Conservation (phyloP, 2,113 vertebrate genomes). For the Corynorhinus townsendii region DNA sequence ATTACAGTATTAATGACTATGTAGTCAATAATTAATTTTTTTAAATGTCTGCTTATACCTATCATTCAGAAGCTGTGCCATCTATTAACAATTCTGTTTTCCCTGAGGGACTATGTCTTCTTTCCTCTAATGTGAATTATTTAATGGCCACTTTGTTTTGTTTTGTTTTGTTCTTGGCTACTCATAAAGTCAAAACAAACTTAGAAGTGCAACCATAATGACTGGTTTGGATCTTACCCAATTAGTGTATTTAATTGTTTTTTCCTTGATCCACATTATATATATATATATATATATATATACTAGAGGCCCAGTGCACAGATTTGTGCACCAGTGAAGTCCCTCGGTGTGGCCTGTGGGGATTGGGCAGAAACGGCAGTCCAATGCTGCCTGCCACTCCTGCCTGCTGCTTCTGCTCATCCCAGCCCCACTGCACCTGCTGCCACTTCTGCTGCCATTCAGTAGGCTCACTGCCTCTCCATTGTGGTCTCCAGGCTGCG, state of each 20-base stretch:
- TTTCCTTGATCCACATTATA: background rate
- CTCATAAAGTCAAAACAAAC: background rate
- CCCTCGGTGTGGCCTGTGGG: too few species aligned
- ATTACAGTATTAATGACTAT: background rate
- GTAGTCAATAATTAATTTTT: background rate
- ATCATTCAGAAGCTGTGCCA: background rate
- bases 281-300: background rate
- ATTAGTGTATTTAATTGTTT: conserved; percentile 9
- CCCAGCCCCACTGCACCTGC: too few species aligned
- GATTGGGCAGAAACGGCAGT: too few species aligned
- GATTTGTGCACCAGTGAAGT: too few species aligned
- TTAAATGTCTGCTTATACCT: background rate
- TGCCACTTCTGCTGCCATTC: too few species aligned
- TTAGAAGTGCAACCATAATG: background rate
- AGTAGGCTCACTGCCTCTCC: too few species aligned
- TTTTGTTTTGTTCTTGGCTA: background rate
- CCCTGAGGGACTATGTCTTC: background rate
- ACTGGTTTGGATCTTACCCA: background rate
- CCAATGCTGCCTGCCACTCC: too few species aligned
- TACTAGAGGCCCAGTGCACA: too few species aligned
- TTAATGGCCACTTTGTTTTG: background rate
- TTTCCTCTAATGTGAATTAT: background rate
- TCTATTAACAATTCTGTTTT: conserved; percentile 18
- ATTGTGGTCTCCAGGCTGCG: too few species aligned
- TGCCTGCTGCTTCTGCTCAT: too few species aligned